phyloP scores from a whole-genome alignment of 2,888 invertebrate genomes.

The Hypena proboscidalis region DNA sequence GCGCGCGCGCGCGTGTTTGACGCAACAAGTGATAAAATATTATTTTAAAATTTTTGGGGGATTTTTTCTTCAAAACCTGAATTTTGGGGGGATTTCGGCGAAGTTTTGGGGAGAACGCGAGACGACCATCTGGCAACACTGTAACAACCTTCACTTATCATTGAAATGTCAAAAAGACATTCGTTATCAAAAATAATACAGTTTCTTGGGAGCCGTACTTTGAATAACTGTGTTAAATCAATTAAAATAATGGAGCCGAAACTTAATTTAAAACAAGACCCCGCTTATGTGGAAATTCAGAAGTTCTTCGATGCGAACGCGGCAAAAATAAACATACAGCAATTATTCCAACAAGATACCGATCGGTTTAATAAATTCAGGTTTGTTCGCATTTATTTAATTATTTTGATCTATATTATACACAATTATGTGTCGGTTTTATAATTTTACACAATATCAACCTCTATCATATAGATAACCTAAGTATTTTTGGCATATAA shows the following conservation, averaged over 20 bases:
- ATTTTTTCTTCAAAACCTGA: too few relatives aligned
- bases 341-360: slow-evolving; percentile 92
- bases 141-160: slow-evolving; percentile 81
- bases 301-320: slow-evolving; percentile 90
- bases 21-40: too few relatives aligned
- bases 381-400: slow-evolving; percentile 77
- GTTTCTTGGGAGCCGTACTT: slow-evolving; percentile 51
- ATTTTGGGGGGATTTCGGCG: too few relatives aligned
- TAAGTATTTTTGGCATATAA: not conserved
- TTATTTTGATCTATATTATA: slow-evolving; percentile 21
- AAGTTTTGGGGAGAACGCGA: too few relatives aligned
- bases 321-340: slow-evolving; percentile 91
- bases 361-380: slow-evolving; percentile 95
- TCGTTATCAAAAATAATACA: slow-evolving; percentile 67
- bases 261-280: slow-evolving; percentile 81
- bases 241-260: slow-evolving; percentile 74
- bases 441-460: not conserved
- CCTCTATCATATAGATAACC: not conserved
- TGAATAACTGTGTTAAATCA: slow-evolving; percentile 50
- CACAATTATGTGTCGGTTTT: slow-evolving; percentile 22
- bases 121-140: too few relatives aligned
- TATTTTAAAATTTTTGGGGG: too few relatives aligned
- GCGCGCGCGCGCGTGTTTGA: too few relatives aligned
- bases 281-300: slow-evolving; percentile 90
- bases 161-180: slow-evolving; percentile 81